Conservation (phyloP, 2,113 vertebrate species). For the Pterocles orientalis region DNA sequence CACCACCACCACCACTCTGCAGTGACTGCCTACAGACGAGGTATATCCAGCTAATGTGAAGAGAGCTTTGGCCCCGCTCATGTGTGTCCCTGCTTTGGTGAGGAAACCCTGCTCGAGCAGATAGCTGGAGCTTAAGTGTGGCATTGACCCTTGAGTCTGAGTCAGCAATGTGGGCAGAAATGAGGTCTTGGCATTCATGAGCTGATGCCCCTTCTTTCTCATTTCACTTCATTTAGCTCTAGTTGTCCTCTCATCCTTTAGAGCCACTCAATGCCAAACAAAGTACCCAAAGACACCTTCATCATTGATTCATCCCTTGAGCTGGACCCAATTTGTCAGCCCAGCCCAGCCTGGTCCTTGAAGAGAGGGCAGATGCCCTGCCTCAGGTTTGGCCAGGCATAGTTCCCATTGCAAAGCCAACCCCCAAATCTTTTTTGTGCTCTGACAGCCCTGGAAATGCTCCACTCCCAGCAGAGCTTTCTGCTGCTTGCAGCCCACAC, state of each 20-base stretch:
- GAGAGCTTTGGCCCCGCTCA: not conserved
- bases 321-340: not conserved
- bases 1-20: not conserved
- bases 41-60: not conserved
- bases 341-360: not conserved
- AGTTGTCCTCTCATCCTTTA: not conserved
- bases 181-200: not conserved
- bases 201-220: not conserved
- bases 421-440: not conserved
- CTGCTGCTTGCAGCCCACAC: not conserved
- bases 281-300: not conserved
- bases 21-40: not conserved
- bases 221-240: not conserved
- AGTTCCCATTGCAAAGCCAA: not conserved
- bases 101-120: not conserved
- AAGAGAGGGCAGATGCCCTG: not conserved
- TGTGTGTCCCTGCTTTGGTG: not conserved
- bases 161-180: not conserved
- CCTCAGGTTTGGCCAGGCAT: not conserved
- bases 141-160: not conserved
- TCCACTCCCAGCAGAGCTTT: not conserved
- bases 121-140: not conserved
- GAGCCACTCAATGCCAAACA: not conserved
- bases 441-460: not conserved
- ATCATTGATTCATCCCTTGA: not conserved